phyloP scores from a whole-genome alignment of 1,140 invertebrate species.

The Agrilus planipennis region DNA sequence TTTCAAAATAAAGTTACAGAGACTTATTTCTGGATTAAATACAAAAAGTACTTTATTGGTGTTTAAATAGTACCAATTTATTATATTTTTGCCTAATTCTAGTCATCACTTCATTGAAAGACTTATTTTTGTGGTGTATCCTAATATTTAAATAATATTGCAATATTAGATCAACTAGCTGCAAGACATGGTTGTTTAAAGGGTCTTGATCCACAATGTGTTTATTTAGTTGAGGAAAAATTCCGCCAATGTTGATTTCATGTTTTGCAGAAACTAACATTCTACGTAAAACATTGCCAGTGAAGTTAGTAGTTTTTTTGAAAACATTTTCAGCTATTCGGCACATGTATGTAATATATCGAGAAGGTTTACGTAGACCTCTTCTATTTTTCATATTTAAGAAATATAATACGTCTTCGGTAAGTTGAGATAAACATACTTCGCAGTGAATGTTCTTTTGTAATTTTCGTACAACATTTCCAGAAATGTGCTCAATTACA shows the following conservation, averaged over 20 bases:
- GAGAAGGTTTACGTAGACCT: constrained; percentile 3
- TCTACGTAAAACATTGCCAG: neutral
- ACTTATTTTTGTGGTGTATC: neutral
- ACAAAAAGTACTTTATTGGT: no score
- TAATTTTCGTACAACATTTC: constrained; percentile 6
- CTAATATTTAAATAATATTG: constrained; percentile 10
- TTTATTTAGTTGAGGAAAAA: constrained; percentile 3
- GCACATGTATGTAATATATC: constrained; percentile 1
- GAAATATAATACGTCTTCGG: neutral
- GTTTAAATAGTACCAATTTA: no score
- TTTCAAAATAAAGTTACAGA: no score
- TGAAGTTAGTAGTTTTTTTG: constrained; percentile 6
- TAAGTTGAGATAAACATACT: neutral
- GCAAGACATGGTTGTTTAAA: constrained; percentile 4
- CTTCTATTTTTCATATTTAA: constrained; percentile 7
- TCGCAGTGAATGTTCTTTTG: constrained; percentile 2
- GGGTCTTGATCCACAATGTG: constrained; percentile 8
- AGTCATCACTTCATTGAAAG: neutral
- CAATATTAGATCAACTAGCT: constrained; percentile 7
- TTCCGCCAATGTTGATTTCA: neutral
- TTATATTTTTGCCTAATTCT: neutral
- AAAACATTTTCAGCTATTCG: constrained; percentile 5
- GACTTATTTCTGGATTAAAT: no score
- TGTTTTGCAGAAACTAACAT: neutral
- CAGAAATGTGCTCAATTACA: constrained; percentile 4